phyloP scores from a whole-genome alignment of 2,797 vertebrate species.

The Sebastes reedi region DNA sequence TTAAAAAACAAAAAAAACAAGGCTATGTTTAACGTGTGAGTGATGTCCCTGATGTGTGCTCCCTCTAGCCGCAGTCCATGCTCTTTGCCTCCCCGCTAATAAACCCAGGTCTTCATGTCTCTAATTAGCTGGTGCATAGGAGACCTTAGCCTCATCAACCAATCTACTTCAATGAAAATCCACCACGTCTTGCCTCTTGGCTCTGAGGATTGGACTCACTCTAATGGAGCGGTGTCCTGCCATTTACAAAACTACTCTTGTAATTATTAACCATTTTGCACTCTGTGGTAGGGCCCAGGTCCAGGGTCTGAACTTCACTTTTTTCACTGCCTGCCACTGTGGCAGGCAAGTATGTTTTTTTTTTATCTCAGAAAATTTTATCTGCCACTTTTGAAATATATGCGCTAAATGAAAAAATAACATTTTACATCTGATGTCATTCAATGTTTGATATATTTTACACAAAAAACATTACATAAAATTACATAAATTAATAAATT shows the following conservation, averaged over 20 bases:
- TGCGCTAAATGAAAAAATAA: too few species aligned
- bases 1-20: background rate
- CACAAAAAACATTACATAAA: too few species aligned
- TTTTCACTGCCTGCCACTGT: too few species aligned
- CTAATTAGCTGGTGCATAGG: constrained; percentile 58
- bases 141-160: constrained; percentile 53
- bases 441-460: too few species aligned
- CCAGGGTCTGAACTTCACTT: too few species aligned
- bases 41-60: constrained; percentile 52
- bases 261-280: constrained; percentile 45
- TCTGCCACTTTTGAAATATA: too few species aligned
- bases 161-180: constrained; percentile 52
- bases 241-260: constrained; percentile 37
- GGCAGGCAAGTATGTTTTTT: too few species aligned
- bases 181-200: constrained; percentile 29
- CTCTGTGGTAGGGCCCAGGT: background rate
- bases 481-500: too few species aligned
- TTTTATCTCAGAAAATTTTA: too few species aligned
- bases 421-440: too few species aligned
- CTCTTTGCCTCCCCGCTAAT: constrained; percentile 46
- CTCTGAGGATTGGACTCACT: constrained; percentile 36
- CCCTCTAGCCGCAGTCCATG: constrained; percentile 28
- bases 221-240: constrained; percentile 30
- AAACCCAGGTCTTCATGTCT: constrained; percentile 51
- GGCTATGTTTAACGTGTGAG: constrained; percentile 38